phyloP scores from a whole-genome alignment of 1,140 invertebrate genomes.

The Colletes gigas region DNA sequence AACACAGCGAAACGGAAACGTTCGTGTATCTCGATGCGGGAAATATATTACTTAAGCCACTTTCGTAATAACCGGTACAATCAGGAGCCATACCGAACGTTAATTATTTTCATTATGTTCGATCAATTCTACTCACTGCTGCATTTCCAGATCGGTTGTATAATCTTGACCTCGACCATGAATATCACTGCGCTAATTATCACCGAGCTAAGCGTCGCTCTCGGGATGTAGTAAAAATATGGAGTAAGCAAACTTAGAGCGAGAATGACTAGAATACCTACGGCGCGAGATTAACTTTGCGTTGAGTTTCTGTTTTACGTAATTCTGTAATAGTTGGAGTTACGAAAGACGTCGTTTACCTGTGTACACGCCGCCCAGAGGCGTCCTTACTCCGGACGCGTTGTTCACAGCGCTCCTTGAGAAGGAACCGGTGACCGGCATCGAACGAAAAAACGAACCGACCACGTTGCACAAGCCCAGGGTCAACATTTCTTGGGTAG shows the following conservation, averaged over 20 bases:
- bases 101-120: neutral
- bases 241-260: constrained; percentile 89
- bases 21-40: too few species aligned
- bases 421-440: constrained; percentile 90
- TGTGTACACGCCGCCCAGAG: constrained; percentile 88
- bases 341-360: constrained; percentile 71
- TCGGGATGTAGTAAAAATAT: constrained; percentile 92
- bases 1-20: too few species aligned
- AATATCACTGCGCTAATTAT: constrained; percentile 92
- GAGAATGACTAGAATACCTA: constrained; percentile 86
- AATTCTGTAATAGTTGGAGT: too few species aligned
- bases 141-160: constrained; percentile 88
- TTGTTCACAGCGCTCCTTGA: constrained; percentile 90
- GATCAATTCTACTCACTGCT: constrained; percentile 83
- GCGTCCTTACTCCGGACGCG: constrained; percentile 88
- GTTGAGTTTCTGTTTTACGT: neutral
- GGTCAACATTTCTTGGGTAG: constrained; percentile 88
- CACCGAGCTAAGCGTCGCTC: constrained; percentile 89
- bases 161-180: constrained; percentile 89
- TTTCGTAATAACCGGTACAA: too few species aligned
- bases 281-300: neutral
- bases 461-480: constrained; percentile 88
- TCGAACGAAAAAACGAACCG: constrained; percentile 88
- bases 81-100: too few species aligned
- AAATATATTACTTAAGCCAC: too few species aligned